Evolutionary conservation across 2,113 vertebrate species (phyloP).

Genomic region (Rhodinocichla rosea): DNA sequence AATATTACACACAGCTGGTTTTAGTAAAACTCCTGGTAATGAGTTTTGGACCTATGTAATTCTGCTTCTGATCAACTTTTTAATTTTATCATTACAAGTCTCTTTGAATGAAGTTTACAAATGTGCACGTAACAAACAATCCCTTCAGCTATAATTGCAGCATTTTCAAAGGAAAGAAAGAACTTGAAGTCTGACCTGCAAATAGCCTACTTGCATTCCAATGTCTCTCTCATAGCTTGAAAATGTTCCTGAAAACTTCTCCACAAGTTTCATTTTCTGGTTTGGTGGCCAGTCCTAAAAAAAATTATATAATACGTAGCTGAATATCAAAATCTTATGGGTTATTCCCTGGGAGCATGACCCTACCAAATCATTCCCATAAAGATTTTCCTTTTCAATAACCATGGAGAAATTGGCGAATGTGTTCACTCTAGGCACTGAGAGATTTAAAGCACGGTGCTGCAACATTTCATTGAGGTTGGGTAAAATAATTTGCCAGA

Average conservation of each 20-base stretch:
- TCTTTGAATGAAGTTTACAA: neutral
- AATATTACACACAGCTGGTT: conserved; percentile 40
- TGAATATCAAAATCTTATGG: neutral
- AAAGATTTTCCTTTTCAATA: neutral
- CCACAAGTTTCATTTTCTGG: neutral
- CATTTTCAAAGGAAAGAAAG: neutral
- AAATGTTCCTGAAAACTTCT: neutral
- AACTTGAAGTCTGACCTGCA: neutral
- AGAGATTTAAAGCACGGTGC: neutral
- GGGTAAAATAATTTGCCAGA: neutral
- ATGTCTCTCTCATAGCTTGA: neutral
- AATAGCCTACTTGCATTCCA: neutral
- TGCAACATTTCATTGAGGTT: neutral
- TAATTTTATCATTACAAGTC: neutral
- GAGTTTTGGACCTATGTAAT: neutral
- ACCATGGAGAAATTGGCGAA: neutral
- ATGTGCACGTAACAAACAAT: neutral
- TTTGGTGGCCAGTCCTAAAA: neutral
- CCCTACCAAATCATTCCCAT: neutral
- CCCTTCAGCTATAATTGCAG: neutral
- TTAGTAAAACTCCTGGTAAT: conserved; percentile 19
- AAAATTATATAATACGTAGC: neutral
- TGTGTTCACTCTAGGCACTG: neutral
- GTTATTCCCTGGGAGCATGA: neutral
- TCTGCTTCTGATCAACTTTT: neutral